Evolutionary conservation across 2,797 vertebrate species (phyloP).

Genomic region (Botia almorhae): DNA sequence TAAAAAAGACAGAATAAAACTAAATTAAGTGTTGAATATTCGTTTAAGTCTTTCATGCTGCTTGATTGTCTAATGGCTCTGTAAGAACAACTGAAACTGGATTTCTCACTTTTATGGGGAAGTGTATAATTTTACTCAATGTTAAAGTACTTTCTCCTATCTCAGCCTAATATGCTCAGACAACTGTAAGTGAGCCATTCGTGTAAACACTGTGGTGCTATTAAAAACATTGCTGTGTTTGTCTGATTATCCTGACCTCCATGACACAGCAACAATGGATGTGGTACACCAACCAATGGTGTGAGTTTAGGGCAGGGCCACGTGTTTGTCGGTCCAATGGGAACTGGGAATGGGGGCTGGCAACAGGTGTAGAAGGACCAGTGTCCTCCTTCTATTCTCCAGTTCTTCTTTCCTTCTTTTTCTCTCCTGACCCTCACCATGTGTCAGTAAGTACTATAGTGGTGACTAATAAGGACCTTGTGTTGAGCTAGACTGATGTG

Average conservation of each 20-base stretch:
- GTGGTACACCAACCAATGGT: neutral
- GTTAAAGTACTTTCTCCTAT: neutral
- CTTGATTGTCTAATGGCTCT: conserved; percentile 4
- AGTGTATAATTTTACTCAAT: neutral
- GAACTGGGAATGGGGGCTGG: neutral
- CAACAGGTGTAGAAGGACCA: neutral
- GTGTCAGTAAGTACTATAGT: conserved; percentile 58
- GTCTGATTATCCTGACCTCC: neutral
- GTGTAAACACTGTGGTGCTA: neutral
- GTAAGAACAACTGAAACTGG: neutral
- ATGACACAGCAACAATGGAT: neutral
- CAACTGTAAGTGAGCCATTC: neutral
- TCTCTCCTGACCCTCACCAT: neutral
- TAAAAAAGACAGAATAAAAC: neutral
- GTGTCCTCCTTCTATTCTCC: neutral
- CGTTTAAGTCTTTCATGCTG: neutral
- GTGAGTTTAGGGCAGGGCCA: neutral
- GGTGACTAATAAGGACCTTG: conserved; percentile 69
- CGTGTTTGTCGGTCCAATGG: too few species aligned
- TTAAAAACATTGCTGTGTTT: neutral
- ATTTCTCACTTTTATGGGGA: neutral
- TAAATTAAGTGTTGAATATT: neutral
- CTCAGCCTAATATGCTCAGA: neutral
- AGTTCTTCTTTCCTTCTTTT: conserved; percentile 33
- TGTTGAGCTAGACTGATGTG: conserved; percentile 38